Base-by-base conservation (phyloP, 2,797 vertebrate genomes). In the Babyrousa celebensis region DNA sequence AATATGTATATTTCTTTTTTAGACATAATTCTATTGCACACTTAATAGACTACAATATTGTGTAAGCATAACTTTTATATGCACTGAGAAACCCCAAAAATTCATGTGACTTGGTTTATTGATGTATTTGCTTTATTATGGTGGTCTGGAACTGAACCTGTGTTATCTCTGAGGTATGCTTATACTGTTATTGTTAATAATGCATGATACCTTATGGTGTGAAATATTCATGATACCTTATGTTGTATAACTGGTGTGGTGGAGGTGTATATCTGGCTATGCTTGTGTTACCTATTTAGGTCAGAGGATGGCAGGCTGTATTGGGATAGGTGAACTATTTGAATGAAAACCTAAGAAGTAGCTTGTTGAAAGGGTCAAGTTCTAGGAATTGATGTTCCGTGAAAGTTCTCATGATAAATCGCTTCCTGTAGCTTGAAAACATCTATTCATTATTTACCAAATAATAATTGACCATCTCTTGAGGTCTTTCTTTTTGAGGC, bases 401-500 rank as follows among this genome's bases (percentile, higher is more conserved):
- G 40, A 91, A 68, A 2, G 0, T 62, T 83, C 8, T 21, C 25
- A 18, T 52, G 58, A 54, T 89, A 65, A 85, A 60, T 92, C 4
- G 65, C 36, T 82, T 58, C 11, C 14, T 29, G 62, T 85, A 52
- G 6, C 15, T 82, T 71, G 25, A 72, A 93, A 88, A 77, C 18
- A 85, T 92, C 72, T 68, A 94, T 89, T 96, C 12, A 67, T 82
- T 94, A 95, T n/a, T 88, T 32, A 65, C 3, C 21, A 77, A 86
- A 70, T 32, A 91, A 85, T 90, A 79, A 32, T 36, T 68, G 60
- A 85, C 15, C 18, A 63, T 85, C 21, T 85, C 23, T 80, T 92
- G 7, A 92, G 60, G 11, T 32, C 54, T 36, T 92, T 48, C 75
- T 79, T 36, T 25, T 80, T 40, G 86, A 89, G 29, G 12, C 9